Evolutionary conservation across 2,888 invertebrate genomes (phyloP), one percentile per base, ranked within the genome.

Genomic region (Drosophila koepferae): DNA sequence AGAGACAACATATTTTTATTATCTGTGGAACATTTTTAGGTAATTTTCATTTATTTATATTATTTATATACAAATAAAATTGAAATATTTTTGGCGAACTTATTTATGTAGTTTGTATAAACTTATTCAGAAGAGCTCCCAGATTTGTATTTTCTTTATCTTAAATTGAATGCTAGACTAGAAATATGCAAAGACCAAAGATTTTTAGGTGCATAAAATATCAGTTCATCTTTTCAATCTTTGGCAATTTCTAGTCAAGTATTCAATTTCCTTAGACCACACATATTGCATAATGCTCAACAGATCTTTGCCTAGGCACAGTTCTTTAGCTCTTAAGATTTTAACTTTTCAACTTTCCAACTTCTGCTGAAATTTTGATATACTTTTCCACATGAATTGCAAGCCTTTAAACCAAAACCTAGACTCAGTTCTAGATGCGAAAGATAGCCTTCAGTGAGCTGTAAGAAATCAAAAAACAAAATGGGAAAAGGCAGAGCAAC

Each of bases 401-500:
- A 68, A 82, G 55, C 66, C 82, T 63, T 80, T 80, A 76, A 78
- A 64, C 67, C 66, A 61, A 58, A 46, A 34, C 49, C 48, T 44
- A 71, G 69, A 58, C 40, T 3, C 12, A 62, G 34, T 40, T 48
- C 54, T 40, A 63, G 72, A 71, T 71, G 41, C 18, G 43, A 48
- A 28, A 53, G 53, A 48, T 73, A 12, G 36, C 7, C 68, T 40
- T 43, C 81, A 80, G 54, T 81, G 77, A 86, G 77, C 86, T 82
- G 86, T 82, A 83, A 90, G 87, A 90, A 86, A 86, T 86, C 90
- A 86, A 88, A 77, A 40, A 38, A 28, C 38, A 60, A 40, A 38
- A 54, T 31, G 56, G 28, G n/a, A 28, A 56, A 43, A 20, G 34
- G 49, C 49, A 51, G 49, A 38, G 54, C 40, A 73, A 68, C 55